Evolutionary conservation across 2,113 vertebrate species (phyloP), one percentile per base, ranked within the genome.

Genomic region (Struthidea cinerea): DNA sequence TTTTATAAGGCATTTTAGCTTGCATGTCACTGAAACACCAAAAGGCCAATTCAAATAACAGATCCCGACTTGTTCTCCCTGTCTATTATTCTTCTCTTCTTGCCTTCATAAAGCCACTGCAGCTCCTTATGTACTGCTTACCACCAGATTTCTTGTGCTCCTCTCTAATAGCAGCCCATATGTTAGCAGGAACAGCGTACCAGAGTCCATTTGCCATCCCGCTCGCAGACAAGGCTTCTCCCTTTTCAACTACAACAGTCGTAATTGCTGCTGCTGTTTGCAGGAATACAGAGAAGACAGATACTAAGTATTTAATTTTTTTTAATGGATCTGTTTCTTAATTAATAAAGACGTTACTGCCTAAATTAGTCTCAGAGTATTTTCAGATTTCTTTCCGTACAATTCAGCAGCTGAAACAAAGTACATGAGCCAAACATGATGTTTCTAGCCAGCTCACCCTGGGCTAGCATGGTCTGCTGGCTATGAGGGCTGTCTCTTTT

Each of bases 401-500:
- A 77, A 26, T 52, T 88, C 85, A 68, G 65, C 78, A 83, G 63
- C 82, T 93, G 90, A 91, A 96, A 90, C 55, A 41, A 50, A 63
- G 75, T 47, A 74, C 3, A 0, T 6, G 55, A 96, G 87, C 87
- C 94, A 96, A 95, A 77, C 18, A 27, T 4, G 7, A n/a, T 41
- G 63, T 28, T 89, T 67, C 84, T 70, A 77, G 93, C 90, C 87
- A 96, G 91, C 78, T 88, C 90, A 93, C 82, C 57, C 89, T 80
- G 71, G 87, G 90, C 71, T 74, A 88, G 70, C 75, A 70, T 10
- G 50, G 39, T 82, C 87, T 95, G 85, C 70, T 91, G 85, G 92
- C 75, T 50, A 26, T 2, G 28, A 92, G 71, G 39, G 75, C 55
- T 77, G 78, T 77, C 75, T 59, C 85, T 77, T 91, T 71, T 74